Percentiles rank a stretch among this genome's conserved stretches.
phyloP scores from a whole-genome alignment of 2,797 vertebrate species.

The Myotis myotis region DNA sequence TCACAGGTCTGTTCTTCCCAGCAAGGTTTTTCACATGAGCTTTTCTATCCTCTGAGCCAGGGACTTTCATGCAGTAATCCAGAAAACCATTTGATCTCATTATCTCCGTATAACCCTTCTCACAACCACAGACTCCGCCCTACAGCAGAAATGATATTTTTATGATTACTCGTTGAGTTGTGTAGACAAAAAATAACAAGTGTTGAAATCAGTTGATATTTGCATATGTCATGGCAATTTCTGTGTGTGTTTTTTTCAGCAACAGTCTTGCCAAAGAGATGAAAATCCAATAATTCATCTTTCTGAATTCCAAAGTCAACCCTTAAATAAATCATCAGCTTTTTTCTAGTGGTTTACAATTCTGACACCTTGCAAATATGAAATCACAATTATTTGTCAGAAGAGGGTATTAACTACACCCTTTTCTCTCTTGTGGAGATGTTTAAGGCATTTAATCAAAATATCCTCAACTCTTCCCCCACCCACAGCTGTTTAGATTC shows the following conservation, averaged over 20 bases:
- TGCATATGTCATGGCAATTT: neutral
- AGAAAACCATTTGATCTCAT: slow-evolving; percentile 95
- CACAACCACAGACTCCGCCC: slow-evolving; percentile 96
- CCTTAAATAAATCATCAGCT: neutral
- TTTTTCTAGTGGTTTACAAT: slow-evolving; percentile 8
- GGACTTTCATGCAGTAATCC: slow-evolving; percentile 98
- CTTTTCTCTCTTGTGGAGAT: neutral
- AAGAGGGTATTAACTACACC: neutral
- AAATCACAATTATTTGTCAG: neutral
- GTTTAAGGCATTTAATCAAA: neutral
- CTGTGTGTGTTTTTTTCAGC: neutral
- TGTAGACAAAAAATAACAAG: neutral
- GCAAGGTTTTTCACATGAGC: slow-evolving; percentile 96
- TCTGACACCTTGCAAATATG: neutral
- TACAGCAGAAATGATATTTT: slow-evolving; percentile 77
- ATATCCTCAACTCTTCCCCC: neutral
- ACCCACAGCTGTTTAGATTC: neutral
- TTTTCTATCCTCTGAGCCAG: slow-evolving; percentile 94
- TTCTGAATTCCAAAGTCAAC: slow-evolving; percentile 43
- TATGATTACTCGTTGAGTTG: neutral
- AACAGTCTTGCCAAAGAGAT: slow-evolving; percentile 30
- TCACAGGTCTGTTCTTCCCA: slow-evolving; percentile 92
- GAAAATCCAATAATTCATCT: slow-evolving; percentile 1
- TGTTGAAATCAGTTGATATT: neutral
- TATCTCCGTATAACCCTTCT: slow-evolving; percentile 95